phyloP scores from a whole-genome alignment of 1,140 invertebrate genomes.

The Penaeus japonicus region DNA sequence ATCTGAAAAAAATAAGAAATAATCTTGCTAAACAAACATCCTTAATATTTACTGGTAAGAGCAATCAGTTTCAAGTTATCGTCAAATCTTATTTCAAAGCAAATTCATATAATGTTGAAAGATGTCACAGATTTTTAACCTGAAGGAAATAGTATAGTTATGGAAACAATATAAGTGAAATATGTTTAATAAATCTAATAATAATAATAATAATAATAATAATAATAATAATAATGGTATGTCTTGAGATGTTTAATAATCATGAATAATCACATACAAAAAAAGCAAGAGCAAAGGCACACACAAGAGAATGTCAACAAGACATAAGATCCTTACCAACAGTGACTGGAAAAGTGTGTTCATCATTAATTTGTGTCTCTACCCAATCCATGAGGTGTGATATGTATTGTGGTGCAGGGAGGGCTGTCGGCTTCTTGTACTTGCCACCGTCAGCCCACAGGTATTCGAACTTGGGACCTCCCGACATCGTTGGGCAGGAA shows the following conservation, averaged over 20 bases:
- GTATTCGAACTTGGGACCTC: constrained; percentile 89
- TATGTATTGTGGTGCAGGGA: constrained; percentile 90
- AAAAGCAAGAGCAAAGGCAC: background rate
- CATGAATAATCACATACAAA: no score
- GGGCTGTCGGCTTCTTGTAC: constrained; percentile 87
- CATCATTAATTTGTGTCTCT: constrained; percentile 92
- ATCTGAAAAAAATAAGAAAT: constrained; percentile 69
- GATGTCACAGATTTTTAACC: no score
- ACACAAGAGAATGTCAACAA: background rate
- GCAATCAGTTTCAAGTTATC: no score
- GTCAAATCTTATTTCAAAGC: no score
- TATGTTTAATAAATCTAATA: no score
- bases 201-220: no score
- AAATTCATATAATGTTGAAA: no score
- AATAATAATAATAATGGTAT: no score
- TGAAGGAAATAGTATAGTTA: no score
- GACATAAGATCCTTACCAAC: constrained; percentile 69
- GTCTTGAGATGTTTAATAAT: no score
- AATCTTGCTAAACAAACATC: background rate
- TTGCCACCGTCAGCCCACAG: constrained; percentile 84
- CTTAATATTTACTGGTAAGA: background rate
- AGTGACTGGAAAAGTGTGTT: constrained; percentile 82
- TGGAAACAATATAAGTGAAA: no score
- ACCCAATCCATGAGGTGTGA: constrained; percentile 93
- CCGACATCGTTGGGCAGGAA: constrained; percentile 91